A percentile compares a stretch with the other conserved stretches of the same genome.
These are phyloP conservation scores for Helicoverpa armigera DNA, from an alignment of 1,140 invertebrate species.

Conservation along the genomic window DNA sequence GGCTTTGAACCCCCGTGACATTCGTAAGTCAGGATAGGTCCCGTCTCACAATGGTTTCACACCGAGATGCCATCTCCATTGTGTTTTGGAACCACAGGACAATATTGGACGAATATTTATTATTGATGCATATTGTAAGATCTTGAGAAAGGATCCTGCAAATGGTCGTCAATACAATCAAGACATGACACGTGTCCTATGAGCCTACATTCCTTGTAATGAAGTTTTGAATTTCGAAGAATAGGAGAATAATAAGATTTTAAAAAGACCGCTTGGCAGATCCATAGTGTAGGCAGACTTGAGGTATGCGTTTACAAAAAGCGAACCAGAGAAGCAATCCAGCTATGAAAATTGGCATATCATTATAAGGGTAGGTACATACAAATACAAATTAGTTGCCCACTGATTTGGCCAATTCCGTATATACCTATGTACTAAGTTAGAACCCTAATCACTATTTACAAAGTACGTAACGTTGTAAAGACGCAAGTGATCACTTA, in stretches of 20 bases:
- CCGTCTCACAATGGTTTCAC: not conserved
- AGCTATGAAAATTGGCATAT: no score
- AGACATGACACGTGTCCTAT: no score
- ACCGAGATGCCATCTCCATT: not conserved
- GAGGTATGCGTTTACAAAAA: no score
- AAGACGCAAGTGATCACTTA: constrained; percentile 46
- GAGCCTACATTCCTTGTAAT: no score
- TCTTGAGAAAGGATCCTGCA: no score
- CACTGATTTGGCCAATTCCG: not conserved
- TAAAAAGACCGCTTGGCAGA: no score
- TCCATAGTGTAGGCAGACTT: no score
- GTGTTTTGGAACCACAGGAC: not conserved
- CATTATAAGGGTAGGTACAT: not conserved
- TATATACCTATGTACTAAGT: not conserved
- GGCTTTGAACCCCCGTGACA: not conserved
- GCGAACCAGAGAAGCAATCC: no score
- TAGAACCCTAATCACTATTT: constrained; percentile 9
- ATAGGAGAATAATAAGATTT: no score
- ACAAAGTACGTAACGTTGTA: constrained; percentile 25
- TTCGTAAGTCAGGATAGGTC: not conserved
- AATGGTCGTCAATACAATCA: not conserved
- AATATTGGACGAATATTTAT: not conserved
- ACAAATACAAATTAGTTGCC: not conserved
- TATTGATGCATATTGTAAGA: not conserved
- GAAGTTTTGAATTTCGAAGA: no score